Base-by-base conservation (phyloP, 2,888 invertebrate genomes). In the Doris montereyensis region DNA sequence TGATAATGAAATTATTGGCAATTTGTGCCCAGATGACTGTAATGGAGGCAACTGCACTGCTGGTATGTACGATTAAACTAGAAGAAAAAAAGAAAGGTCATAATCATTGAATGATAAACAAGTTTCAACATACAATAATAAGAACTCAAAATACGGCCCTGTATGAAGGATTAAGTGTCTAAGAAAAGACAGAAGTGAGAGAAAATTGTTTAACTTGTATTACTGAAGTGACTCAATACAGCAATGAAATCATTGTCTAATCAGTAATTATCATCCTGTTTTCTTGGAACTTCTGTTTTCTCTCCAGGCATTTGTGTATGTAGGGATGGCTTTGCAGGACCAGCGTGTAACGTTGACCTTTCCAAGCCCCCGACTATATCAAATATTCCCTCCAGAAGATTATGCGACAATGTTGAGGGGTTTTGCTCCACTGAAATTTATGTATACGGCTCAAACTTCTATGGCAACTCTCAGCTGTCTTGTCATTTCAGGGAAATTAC, bases 1-100 rank as follows among this genome's bases (percentile, higher is more conserved):
- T n/a, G 72, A 82, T 28, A 74, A 74, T 1, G 68, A 41, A 13
- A 81, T 83, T 26, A 79, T 83, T 24, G 79, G 79, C 26, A 52
- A 74, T 17, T 62, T 86, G 32, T 87, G 87, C 78, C 83, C 83
- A 8, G 78, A 78, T 65, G 84, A 85, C 70, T 87, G 87, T 76
- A 85, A 80, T 73, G 79, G 72, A 8, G 86, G 86, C 67, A 73
- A 32, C 21, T 87, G 87, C 77, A 41, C 35, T 1, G 30, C 81
- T 78, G 87, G 87, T 86, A 76, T 65, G 77, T 2, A 8, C n/a
- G n/a, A n/a, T n/a, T n/a, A n/a, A n/a, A n/a, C n/a, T n/a, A n/a
- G n/a, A n/a, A n/a, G n/a, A n/a, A n/a, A n/a, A n/a, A n/a, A n/a
- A n/a, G n/a, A n/a, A n/a, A n/a, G n/a, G n/a, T n/a, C n/a, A n/a